These are phyloP conservation scores for Pegoplata infirma DNA, from an alignment of 2,888 invertebrate species.

Conservation along the genomic window DNA sequence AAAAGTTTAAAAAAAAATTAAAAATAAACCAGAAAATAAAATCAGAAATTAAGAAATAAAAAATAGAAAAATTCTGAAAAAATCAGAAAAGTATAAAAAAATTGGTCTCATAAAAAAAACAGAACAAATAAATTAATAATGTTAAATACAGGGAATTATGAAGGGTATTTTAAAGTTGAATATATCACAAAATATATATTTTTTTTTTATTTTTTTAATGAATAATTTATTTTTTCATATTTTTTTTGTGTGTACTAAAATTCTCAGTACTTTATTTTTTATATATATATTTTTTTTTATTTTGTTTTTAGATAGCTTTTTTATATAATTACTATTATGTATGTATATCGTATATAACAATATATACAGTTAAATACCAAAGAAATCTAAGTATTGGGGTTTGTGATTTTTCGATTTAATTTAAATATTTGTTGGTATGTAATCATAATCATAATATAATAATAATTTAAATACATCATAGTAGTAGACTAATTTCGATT, in stretches of 20 bases:
- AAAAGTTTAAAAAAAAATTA: too few relatives aligned
- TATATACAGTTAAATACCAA: constrained; percentile 54
- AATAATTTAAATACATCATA: constrained; percentile 55
- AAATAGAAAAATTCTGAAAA: too few relatives aligned
- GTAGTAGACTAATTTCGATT: constrained; percentile 38
- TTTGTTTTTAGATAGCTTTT: constrained; percentile 29
- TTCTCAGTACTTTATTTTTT: constrained; percentile 25
- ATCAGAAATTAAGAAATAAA: too few relatives aligned
- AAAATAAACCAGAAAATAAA: too few relatives aligned
- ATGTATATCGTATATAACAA: constrained; percentile 56
- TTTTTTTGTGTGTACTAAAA: constrained; percentile 39
- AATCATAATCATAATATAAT: constrained; percentile 19
- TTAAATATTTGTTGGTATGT: constrained; percentile 30
- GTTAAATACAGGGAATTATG: too few relatives aligned
- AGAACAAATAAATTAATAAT: too few relatives aligned
- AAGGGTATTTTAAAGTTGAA: too few relatives aligned
- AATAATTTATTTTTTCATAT: constrained; percentile 19
- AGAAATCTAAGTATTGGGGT: constrained; percentile 26
- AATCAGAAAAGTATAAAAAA: too few relatives aligned
- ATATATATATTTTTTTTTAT: constrained; percentile 15
- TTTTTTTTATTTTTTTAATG: constrained; percentile 4
- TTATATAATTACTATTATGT: constrained; percentile 35
- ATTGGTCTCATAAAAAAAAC: too few relatives aligned
- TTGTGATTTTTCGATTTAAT: constrained; percentile 28
- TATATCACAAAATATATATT: not conserved